Evolutionary conservation across 53 echinoderm and acorn worm genomes (phyloP), one percentile per base, ranked within the genome.

Genomic region (Crossaster papposus): DNA sequence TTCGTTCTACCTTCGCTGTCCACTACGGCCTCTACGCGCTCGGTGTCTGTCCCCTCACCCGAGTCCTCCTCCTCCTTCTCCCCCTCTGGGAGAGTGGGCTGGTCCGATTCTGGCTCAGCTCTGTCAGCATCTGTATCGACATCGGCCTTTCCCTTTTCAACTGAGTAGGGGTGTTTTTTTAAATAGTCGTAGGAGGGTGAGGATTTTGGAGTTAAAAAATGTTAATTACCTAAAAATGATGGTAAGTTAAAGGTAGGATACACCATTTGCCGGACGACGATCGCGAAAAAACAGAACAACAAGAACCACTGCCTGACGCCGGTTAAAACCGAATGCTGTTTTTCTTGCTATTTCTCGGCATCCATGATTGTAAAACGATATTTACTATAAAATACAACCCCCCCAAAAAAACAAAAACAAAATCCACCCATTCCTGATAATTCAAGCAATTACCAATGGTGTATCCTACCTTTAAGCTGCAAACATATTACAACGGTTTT

Each of bases 91-190:
- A 24, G 63, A 86, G 50, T 86, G 86, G 86, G 36, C 8, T 86
- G 73, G 72, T 88, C 91, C 62, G 75, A 80, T 28, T 89, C 91
- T 51, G 36, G 89, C 70, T 91, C 91, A 0, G 78, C 87, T 53
- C 70, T 90, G 72, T 94, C 96, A 52, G 96, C 93, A 30, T 96
- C 94, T 73, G 90, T 90, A 62, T 87, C 88, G 30, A 91, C 79
- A n/a, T 91, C 90, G 52, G 90, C 82, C 79, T 79, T 91, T 75
- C 86, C 85, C 31, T 79, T 79, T 79, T 86, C 83, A 52, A 86
- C 85, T 90, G 83, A 6, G 54, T 72, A 85, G 64, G 77, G 86
- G 86, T 90, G 90, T 64, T 94, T 83, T 58, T 92, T 94, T 81
- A 22, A 14, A 51, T 20, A 22, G 77, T 88, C 77, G 64, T 3